Evolutionary conservation across 2,888 invertebrate genomes (phyloP), one percentile per base, ranked within the genome.

Genomic region (Thumatha senex): DNA sequence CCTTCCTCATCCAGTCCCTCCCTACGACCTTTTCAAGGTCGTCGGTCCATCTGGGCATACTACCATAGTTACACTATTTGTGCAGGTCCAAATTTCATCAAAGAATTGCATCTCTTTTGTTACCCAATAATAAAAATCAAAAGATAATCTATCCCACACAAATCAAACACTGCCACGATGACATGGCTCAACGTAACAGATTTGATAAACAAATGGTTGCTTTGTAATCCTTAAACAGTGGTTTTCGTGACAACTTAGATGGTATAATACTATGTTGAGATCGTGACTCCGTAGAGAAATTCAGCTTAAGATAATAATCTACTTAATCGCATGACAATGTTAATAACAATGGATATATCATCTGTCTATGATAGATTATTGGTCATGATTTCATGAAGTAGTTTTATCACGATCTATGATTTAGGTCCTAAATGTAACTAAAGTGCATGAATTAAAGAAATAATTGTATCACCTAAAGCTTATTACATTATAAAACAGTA

Each of bases 291-390:
- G 18, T 10, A 9, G 15, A 40, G 42, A 36, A 42, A 24, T 18
- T 40, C 18, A 34, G 53, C 60, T 55, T 55, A 47, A 59, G 67
- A 63, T 59, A 8, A 2, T 51, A 63, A 24, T 24, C 18, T 24
- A 24, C 18, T 24, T 49, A 30, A 47, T 48, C 46, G 34, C 52
- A 52, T 51, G 51, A 49, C 34, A 44, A 33, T 12, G 29, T 39
- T 42, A 33, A 41, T 46, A 46, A 2, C 3, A 24, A 24, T 24
- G 18, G 31, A 49, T 44, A 14, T 46, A 8, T 51, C 41, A 24
- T 36, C 12, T 30, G 14, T 14, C 39, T 42, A 41, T 48, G 35
- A 24, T 30, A 29, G 40, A 24, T 46, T 33, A 46, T 34, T 35
- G 34, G 3, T 11, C 18, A 36, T 24, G 18, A 24, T 24, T 24